Evolutionary conservation across 2,888 invertebrate genomes (phyloP).

Genomic region (Troides oblongomaculatus): DNA sequence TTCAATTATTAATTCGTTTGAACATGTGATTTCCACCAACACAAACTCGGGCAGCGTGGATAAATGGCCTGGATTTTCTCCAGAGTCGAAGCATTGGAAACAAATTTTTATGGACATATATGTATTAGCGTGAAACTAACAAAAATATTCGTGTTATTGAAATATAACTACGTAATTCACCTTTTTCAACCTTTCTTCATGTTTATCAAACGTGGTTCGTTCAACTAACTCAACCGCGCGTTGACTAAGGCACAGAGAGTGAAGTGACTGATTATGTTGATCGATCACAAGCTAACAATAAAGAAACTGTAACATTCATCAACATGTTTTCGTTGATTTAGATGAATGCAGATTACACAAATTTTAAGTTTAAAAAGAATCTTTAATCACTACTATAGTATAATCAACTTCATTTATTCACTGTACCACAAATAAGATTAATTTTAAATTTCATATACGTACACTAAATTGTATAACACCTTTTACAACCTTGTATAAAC

Average conservation of each 20-base stretch:
- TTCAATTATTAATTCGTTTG: no score
- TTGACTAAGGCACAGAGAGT: not conserved
- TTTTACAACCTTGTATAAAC: not conserved
- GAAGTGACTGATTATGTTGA: conserved; percentile 16
- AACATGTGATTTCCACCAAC: no score
- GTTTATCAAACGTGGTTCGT: conserved; percentile 48
- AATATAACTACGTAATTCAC: conserved; percentile 32
- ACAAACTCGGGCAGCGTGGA: no score
- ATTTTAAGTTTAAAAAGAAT: no score
- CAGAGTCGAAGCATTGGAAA: no score
- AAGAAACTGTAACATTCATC: not conserved
- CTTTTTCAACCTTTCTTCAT: conserved; percentile 45
- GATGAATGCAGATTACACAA: not conserved
- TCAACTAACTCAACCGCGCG: conserved; percentile 40
- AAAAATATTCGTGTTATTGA: not conserved
- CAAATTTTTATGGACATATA: no score
- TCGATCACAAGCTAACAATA: conserved; percentile 13
- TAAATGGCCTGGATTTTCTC: no score
- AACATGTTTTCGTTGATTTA: not conserved
- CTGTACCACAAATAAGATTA: not conserved
- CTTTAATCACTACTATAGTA: no score
- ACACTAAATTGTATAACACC: not conserved
- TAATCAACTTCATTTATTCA: not conserved
- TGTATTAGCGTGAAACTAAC: not conserved
- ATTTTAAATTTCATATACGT: not conserved